phyloP scores from a whole-genome alignment of 2,797 vertebrate genomes.

The Brachyalestes nurse region DNA sequence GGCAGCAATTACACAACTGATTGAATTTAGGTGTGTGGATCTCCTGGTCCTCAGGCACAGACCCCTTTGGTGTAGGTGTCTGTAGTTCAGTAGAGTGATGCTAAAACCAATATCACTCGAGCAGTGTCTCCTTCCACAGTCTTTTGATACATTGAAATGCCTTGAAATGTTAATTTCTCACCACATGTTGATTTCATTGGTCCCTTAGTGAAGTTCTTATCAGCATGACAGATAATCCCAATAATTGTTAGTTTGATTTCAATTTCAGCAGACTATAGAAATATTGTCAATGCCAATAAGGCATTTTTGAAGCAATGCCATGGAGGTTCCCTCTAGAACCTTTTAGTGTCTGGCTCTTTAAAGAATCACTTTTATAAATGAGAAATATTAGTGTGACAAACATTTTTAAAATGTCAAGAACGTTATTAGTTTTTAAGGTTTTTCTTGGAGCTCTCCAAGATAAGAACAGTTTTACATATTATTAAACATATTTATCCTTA shows the following conservation, averaged over 20 bases:
- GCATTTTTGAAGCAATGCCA: background rate
- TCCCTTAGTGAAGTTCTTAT: no score
- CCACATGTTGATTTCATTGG: no score
- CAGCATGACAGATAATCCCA: no score
- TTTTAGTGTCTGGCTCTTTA: slow-evolving; percentile 19
- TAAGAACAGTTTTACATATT: background rate
- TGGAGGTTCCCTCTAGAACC: no score
- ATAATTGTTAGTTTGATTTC: no score
- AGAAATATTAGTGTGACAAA: no score
- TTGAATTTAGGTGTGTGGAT: slow-evolving; percentile 28
- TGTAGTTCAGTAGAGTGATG: background rate
- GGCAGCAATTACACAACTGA: slow-evolving; percentile 16
- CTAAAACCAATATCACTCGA: background rate
- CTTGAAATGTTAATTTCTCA: background rate
- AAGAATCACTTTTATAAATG: no score
- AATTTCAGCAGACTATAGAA: no score
- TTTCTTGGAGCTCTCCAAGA: background rate
- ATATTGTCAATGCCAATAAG: no score
- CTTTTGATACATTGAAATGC: no score
- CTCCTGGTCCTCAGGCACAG: slow-evolving; percentile 16
- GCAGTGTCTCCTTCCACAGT: background rate
- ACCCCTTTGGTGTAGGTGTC: background rate
- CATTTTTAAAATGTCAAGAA: no score
- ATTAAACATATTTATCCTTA: background rate
- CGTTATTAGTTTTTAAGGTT: background rate